Conservation (phyloP, 2,113 vertebrate species). For the Myrmecophaga tridactyla region DNA sequence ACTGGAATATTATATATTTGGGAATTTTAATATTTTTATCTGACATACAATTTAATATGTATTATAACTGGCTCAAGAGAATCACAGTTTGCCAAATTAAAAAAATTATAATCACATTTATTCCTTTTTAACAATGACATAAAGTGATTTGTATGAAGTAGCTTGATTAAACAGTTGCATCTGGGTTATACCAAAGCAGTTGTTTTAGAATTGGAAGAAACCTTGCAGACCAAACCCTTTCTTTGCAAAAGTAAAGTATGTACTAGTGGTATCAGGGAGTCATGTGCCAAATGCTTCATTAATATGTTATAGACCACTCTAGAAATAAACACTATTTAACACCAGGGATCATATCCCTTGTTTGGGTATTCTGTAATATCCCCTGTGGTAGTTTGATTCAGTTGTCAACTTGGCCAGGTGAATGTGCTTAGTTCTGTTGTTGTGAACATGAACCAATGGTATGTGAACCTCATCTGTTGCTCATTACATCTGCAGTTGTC, state of each 20-base stretch:
- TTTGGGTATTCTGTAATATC: neutral
- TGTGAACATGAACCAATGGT: too few relatives aligned
- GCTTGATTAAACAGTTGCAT: constrained; percentile 10
- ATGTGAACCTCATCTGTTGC: too few relatives aligned
- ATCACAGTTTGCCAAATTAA: constrained; percentile 42
- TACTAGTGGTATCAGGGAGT: neutral
- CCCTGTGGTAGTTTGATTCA: too few relatives aligned
- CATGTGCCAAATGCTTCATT: neutral
- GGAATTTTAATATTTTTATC: constrained; percentile 54
- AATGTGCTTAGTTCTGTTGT: too few relatives aligned
- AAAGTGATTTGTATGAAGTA: constrained; percentile 42
- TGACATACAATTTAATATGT: constrained; percentile 44
- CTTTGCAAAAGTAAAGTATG: too few relatives aligned
- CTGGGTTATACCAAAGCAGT: constrained; percentile 47
- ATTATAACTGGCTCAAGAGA: neutral
- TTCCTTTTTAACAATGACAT: constrained; percentile 51
- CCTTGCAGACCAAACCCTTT: too few relatives aligned
- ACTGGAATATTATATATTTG: constrained; percentile 41
- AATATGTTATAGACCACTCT: neutral
- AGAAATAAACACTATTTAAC: neutral
- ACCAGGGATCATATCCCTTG: neutral
- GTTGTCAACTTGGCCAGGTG: too few relatives aligned
- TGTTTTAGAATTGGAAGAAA: constrained; percentile 43
- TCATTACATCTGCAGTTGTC: too few relatives aligned
- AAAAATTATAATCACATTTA: constrained; percentile 42